These are phyloP conservation scores for Musca domestica DNA, from an alignment of 1,140 invertebrate genomes.

Conservation along the genomic window DNA sequence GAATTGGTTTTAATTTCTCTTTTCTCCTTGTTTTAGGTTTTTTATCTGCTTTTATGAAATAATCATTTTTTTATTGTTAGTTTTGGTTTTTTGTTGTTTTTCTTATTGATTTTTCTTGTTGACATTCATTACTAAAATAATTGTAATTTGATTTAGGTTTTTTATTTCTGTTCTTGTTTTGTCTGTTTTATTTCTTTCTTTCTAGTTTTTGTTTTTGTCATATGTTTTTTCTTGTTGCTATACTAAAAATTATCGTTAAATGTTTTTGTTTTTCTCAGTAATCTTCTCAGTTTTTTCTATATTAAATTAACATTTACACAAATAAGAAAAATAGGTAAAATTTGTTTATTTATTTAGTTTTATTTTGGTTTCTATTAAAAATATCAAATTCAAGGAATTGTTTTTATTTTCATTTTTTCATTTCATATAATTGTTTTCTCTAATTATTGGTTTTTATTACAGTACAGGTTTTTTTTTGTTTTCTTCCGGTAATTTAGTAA, in stretches of 20 bases:
- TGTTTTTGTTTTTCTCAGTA: not conserved
- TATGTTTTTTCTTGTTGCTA: not conserved
- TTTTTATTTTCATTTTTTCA: too few species aligned
- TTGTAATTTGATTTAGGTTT: not conserved
- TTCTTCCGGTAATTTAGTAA: too few species aligned
- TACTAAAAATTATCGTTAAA: too few species aligned
- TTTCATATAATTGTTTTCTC: too few species aligned
- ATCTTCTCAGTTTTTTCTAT: not conserved
- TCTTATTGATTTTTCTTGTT: not conserved
- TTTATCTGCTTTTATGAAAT: not conserved
- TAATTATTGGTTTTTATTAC: too few species aligned
- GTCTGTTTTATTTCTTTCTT: not conserved
- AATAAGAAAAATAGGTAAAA: not conserved
- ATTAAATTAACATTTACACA: not conserved
- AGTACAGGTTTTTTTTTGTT: too few species aligned
- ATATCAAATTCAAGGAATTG: too few species aligned
- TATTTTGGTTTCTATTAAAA: conserved; percentile 1
- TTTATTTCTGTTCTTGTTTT: too few species aligned
- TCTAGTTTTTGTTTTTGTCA: not conserved
- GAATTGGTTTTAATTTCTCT: too few species aligned
- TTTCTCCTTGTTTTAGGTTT: not conserved
- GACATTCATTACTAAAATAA: conserved; percentile 17
- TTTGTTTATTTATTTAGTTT: not conserved
- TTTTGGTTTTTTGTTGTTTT: not conserved
- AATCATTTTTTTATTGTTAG: not conserved